Base-by-base conservation (phyloP, 2,797 vertebrate species). In the Caiman crocodilus region DNA sequence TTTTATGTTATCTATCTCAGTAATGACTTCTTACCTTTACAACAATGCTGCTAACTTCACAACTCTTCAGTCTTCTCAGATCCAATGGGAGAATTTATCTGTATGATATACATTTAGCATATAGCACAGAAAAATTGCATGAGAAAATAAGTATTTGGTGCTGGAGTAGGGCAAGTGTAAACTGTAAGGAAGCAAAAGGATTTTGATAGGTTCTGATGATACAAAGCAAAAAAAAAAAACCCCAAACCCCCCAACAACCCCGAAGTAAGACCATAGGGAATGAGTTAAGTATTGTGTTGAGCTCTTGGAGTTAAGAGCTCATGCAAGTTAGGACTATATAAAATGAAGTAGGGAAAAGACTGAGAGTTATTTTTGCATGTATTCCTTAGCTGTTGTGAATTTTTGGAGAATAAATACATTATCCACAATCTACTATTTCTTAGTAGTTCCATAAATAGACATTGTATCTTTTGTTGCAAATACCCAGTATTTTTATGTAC, bases 401-500 rank as follows among this genome's bases (percentile, higher is more conserved):
- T 32, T 2, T 23, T 58, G 14, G 28, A 23, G 28, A 84, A 76
- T 35, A 82, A 79, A 35, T 65, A 7, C 28, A 1, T 55, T 85
- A 28, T 21, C 15, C 60, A 32, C 5, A 1, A 32, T 21, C 15
- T 58, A 32, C 5, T 1, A 32, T 74, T 93, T 74, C 55, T 89
- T 57, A 12, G 67, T n/a, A 67, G 55, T 61, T 87, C 60, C 42
- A 12, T 59, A 88, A 92, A 79, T 26, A 78, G 23, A 71, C 61
- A 20, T 12, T 59, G 42, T 59, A 69, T 60, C 57, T 85, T 95
- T 80, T 94, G n/a, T 88, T 91, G 85, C 87, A 97, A 95, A 93
- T 90, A 76, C 88, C 84, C 82, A 63, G 59, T 79, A 50, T 50
- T 50, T 94, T 73, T 91, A 9, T 61, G 78, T 56, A 3, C 71